Conservation (phyloP, 1,140 invertebrate species). For the Tribolium madens region DNA sequence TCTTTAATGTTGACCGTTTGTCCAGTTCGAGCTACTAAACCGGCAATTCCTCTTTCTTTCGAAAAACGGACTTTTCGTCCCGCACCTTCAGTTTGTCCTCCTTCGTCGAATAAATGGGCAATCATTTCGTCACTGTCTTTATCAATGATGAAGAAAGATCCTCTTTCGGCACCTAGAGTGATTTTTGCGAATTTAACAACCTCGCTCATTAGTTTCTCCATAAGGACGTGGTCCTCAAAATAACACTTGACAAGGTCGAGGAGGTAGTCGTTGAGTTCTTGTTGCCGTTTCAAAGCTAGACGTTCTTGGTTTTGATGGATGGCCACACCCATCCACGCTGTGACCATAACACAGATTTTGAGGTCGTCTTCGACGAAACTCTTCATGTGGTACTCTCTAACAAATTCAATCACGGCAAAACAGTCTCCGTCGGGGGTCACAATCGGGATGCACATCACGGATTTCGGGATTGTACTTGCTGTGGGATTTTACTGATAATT, state of each 20-base stretch:
- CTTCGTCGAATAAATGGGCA: constrained; percentile 71
- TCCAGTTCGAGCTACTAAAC: constrained; percentile 66
- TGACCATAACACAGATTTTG: constrained; percentile 65
- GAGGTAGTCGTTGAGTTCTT: constrained; percentile 68
- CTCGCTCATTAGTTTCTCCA: constrained; percentile 70
- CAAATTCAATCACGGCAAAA: constrained; percentile 69
- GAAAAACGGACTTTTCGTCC: constrained; percentile 66
- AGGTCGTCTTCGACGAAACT: constrained; percentile 60
- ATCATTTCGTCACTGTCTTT: constrained; percentile 64
- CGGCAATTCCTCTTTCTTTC: constrained; percentile 66
- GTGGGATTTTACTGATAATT: constrained; percentile 12
- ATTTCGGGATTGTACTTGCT: constrained; percentile 64
- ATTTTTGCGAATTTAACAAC: constrained; percentile 70
- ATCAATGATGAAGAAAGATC: constrained; percentile 69
- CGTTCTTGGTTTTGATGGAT: constrained; percentile 69
- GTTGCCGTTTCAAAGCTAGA: constrained; percentile 66
- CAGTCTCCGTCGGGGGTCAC: constrained; percentile 69
- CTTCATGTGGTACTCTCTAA: constrained; percentile 63
- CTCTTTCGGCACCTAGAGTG: constrained; percentile 68
- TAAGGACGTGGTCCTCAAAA: constrained; percentile 68
- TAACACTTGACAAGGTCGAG: constrained; percentile 67
- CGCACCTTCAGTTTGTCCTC: constrained; percentile 52
- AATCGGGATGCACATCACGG: constrained; percentile 69
- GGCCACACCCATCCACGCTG: constrained; percentile 70
- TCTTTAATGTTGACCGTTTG: constrained; percentile 67